Evolutionary conservation across 2,797 vertebrate genomes (phyloP).

Genomic region (Stomatorhinus walkeri): DNA sequence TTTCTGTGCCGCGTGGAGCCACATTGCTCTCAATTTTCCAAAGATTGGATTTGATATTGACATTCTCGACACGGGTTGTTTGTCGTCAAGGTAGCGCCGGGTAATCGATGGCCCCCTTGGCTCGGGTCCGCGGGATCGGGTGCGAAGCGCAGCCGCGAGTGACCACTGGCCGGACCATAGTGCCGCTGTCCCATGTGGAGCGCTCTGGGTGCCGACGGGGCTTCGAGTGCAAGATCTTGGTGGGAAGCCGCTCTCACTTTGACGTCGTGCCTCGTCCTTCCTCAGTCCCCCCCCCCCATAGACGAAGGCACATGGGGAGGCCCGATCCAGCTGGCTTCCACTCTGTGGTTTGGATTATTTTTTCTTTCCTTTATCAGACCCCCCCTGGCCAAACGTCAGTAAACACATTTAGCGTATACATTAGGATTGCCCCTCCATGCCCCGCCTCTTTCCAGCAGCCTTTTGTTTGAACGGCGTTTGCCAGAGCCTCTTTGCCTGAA

Average conservation of each 20-base stretch:
- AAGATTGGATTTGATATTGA: not conserved
- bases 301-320: not conserved
- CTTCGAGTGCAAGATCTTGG: not conserved
- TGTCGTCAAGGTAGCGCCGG: not conserved
- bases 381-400: not conserved
- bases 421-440: not conserved
- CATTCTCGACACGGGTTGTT: not conserved
- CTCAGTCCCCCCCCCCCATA: not conserved
- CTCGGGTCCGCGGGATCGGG: not conserved
- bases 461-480: slow-evolving; percentile 22
- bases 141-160: not conserved
- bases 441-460: not conserved
- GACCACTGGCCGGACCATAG: not conserved
- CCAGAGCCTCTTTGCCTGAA: not conserved
- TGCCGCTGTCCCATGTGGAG: not conserved
- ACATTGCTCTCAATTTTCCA: not conserved
- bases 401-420: not conserved
- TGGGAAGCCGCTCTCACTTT: not conserved
- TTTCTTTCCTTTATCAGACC: not conserved
- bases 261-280: not conserved
- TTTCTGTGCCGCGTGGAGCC: not conserved
- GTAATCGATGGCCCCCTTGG: not conserved
- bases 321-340: not conserved
- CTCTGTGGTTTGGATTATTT: not conserved
- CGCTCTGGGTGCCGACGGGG: not conserved